Evolutionary conservation across 2,113 vertebrate species (phyloP).

Genomic region (Phasianus colchicus): DNA sequence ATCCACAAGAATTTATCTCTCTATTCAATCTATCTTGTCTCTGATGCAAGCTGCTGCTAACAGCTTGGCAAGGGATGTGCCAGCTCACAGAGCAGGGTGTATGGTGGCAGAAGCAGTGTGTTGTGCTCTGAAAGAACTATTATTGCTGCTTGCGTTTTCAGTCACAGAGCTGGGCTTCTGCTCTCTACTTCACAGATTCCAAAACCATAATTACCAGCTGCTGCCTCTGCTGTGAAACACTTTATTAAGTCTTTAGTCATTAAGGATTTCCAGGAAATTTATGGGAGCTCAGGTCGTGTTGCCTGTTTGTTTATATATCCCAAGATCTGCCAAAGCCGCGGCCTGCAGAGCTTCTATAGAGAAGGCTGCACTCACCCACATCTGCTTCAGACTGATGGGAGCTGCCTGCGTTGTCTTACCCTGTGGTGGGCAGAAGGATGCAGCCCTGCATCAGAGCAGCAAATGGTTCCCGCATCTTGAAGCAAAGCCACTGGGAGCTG

Average conservation of each 20-base stretch:
- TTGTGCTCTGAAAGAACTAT: conserved; percentile 48
- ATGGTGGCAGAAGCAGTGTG: neutral
- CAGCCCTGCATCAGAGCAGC: neutral
- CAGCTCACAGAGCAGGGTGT: neutral
- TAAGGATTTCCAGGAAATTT: conserved; percentile 69
- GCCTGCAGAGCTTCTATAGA: neutral
- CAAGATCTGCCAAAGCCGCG: conserved; percentile 16
- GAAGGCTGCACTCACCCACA: neutral
- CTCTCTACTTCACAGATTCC: conserved; percentile 43
- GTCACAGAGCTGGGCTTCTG: conserved; percentile 8
- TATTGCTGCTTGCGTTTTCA: conserved; percentile 8
- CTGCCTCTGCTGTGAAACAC: conserved; percentile 57
- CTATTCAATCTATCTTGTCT: conserved; percentile 16
- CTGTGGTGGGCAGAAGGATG: neutral
- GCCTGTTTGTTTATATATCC: conserved; percentile 29
- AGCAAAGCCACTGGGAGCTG: neutral
- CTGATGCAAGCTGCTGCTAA: conserved; percentile 32
- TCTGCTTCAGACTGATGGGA: neutral
- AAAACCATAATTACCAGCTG: conserved; percentile 48
- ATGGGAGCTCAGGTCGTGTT: conserved; percentile 44
- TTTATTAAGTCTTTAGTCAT: conserved; percentile 65
- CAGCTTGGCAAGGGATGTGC: conserved; percentile 20
- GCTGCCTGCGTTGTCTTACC: neutral
- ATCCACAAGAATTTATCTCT: neutral
- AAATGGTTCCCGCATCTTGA: neutral